phyloP scores from a whole-genome alignment of 2,113 vertebrate genomes.

The Sigmodon hispidus region DNA sequence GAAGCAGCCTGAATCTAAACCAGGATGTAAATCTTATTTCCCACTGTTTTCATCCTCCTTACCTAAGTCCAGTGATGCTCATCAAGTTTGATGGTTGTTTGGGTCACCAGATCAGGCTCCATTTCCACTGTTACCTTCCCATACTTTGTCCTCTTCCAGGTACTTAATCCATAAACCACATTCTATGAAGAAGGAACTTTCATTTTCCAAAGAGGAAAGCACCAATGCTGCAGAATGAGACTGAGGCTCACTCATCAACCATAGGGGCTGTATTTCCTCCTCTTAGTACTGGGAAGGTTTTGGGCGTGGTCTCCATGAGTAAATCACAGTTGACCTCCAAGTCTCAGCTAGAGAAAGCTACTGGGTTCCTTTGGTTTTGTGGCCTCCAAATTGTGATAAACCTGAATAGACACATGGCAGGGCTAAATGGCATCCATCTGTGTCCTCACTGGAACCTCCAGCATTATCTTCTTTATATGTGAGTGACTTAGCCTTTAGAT shows the following conservation, averaged over 20 bases:
- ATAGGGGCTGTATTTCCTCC: background rate
- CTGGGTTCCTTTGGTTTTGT: background rate
- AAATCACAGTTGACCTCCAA: background rate
- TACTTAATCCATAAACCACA: background rate
- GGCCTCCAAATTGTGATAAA: background rate
- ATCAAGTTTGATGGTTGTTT: background rate
- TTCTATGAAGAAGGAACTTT: background rate
- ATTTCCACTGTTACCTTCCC: background rate
- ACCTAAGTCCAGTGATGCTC: background rate
- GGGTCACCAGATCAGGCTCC: background rate
- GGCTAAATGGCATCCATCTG: background rate
- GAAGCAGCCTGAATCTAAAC: background rate
- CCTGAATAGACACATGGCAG: background rate
- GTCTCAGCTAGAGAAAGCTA: background rate
- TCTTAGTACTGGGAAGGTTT: background rate
- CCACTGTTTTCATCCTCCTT: background rate
- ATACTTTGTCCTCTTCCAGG: background rate
- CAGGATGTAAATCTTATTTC: background rate
- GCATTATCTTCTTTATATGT: too few relatives aligned
- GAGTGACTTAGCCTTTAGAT: background rate
- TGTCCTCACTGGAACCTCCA: background rate
- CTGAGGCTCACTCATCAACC: fast-evolving
- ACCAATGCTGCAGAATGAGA: background rate
- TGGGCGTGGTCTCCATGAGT: too few relatives aligned
- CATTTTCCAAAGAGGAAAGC: background rate